Conservation (phyloP, 2,888 invertebrate genomes). For the Micoletzkya japonica region DNA sequence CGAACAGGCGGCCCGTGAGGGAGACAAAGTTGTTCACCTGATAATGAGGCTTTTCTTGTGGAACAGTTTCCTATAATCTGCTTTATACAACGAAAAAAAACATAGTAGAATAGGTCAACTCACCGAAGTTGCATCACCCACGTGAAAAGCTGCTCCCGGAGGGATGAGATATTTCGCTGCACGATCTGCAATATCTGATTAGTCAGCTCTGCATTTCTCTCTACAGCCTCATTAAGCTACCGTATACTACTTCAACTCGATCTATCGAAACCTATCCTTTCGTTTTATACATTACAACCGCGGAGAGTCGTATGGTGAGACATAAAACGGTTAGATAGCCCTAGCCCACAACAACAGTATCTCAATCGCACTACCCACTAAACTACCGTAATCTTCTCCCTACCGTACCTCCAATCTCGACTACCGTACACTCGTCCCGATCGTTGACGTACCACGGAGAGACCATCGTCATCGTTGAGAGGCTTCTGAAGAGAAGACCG, state of each 20-base stretch:
- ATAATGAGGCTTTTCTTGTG: background rate
- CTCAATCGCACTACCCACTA: too few relatives aligned
- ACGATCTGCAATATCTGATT: constrained; percentile 1
- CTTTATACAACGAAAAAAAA: too few relatives aligned
- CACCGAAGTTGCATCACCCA: constrained; percentile 33
- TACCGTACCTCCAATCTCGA: constrained; percentile 15
- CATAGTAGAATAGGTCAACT: too few relatives aligned
- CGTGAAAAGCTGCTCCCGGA: constrained; percentile 32
- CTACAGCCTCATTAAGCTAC: too few relatives aligned
- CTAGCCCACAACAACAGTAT: too few relatives aligned
- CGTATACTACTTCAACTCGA: too few relatives aligned
- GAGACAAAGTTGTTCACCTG: constrained; percentile 6
- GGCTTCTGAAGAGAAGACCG: constrained; percentile 11
- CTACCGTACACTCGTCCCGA: background rate
- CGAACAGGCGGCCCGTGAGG: constrained; percentile 68
- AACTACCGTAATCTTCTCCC: too few relatives aligned
- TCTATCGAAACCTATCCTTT: too few relatives aligned
- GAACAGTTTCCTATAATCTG: background rate
- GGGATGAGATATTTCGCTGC: constrained; percentile 28
- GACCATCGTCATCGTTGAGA: background rate
- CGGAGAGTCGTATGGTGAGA: too few relatives aligned
- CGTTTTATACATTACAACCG: too few relatives aligned
- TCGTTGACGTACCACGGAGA: constrained; percentile 11
- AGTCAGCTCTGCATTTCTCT: too few relatives aligned
- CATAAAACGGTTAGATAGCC: too few relatives aligned